Evolutionary conservation across 2,113 vertebrate species (phyloP).

Genomic region (Otolemur garnettii): DNA sequence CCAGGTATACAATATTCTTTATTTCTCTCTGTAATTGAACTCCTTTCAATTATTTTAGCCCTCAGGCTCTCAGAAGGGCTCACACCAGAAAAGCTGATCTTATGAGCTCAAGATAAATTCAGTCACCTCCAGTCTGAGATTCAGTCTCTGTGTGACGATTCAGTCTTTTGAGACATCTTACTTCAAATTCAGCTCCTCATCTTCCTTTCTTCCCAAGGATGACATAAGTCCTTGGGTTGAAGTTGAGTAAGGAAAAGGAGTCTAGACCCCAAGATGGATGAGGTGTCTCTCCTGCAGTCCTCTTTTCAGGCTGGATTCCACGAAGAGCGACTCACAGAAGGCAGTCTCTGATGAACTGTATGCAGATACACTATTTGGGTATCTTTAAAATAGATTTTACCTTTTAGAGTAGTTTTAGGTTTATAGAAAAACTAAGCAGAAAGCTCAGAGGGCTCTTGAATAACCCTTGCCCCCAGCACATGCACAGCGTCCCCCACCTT

Average conservation of each 20-base stretch:
- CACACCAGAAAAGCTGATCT: neutral
- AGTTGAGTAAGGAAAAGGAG: neutral
- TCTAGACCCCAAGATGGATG: neutral
- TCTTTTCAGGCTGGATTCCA: neutral
- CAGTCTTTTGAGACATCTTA: neutral
- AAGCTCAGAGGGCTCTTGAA: neutral
- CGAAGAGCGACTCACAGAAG: rapidly evolving
- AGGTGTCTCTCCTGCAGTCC: neutral
- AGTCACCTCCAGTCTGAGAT: neutral
- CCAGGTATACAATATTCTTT: neutral
- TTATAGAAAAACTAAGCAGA: neutral
- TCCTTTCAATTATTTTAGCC: neutral
- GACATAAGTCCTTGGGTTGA: neutral
- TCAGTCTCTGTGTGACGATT: neutral
- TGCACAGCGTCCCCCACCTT: neutral
- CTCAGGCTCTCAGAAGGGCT: neutral
- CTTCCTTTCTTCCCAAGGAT: neutral
- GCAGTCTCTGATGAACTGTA: neutral
- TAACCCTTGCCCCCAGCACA: no score
- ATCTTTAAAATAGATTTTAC: neutral
- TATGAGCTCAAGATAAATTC: neutral
- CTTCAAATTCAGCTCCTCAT: neutral
- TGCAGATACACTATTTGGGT: neutral
- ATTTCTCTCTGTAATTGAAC: neutral
- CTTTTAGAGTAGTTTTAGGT: neutral